Percentiles rank a stretch among this genome's conserved stretches.
Evolutionary conservation across 1,140 invertebrate genomes (phyloP).

Genomic region (Odontomachus brunneus): DNA sequence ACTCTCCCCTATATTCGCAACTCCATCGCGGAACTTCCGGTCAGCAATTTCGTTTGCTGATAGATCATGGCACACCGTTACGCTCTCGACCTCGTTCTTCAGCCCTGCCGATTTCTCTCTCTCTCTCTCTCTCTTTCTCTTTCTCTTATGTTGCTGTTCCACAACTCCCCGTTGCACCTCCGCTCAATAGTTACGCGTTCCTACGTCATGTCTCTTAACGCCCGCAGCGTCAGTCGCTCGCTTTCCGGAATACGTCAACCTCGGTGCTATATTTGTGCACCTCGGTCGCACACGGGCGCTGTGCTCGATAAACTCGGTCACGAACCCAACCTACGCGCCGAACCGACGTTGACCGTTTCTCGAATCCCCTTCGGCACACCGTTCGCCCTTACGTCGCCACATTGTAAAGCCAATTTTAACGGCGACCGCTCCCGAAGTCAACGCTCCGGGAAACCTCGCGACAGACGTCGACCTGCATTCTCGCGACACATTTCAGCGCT

Average conservation of each 20-base stretch:
- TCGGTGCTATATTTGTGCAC: slow-evolving; percentile 61
- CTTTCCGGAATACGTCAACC: slow-evolving; percentile 52
- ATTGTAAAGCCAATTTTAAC: slow-evolving; percentile 57
- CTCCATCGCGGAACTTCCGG: not conserved
- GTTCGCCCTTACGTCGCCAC: slow-evolving; percentile 20
- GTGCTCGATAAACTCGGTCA: slow-evolving; percentile 66
- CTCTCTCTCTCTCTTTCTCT: not conserved
- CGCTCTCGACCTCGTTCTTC: slow-evolving; percentile 14
- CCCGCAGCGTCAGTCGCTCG: slow-evolving; percentile 30
- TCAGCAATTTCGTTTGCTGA: slow-evolving; percentile 30
- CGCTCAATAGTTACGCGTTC: slow-evolving; percentile 46
- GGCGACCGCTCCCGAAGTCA: slow-evolving; percentile 15
- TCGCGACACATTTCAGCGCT: not conserved
- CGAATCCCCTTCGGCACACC: not conserved
- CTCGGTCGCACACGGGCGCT: slow-evolving; percentile 34
- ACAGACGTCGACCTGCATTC: slow-evolving; percentile 22
- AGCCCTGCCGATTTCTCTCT: not conserved
- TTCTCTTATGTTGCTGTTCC: not conserved
- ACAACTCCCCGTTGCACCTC: slow-evolving; percentile 36
- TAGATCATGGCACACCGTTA: not conserved
- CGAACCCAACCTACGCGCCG: slow-evolving; percentile 50
- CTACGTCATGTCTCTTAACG: slow-evolving; percentile 49
- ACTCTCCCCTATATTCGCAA: too few species aligned
- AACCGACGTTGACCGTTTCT: slow-evolving; percentile 50
- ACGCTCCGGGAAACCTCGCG: slow-evolving; percentile 18